Conservation (phyloP, 2,888 invertebrate genomes). For the Cryptops parisi region DNA sequence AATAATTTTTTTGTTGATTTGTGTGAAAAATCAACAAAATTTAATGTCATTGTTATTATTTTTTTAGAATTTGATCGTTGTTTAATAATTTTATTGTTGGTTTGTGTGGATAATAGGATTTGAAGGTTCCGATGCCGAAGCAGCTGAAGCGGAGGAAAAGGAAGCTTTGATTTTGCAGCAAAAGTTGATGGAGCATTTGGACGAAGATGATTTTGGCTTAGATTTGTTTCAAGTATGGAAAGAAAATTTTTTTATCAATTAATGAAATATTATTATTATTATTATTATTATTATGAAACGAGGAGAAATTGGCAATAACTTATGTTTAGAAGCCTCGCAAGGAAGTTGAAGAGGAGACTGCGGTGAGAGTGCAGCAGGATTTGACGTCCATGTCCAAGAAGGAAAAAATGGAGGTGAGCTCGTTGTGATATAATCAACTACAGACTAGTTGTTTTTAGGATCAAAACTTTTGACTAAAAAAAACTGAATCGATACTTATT, state of each 20-base stretch:
- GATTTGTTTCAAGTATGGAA: constrained; percentile 38
- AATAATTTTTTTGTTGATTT: too few species aligned
- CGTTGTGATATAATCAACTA: neutral
- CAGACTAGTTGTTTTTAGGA: neutral
- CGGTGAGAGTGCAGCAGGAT: constrained; percentile 51
- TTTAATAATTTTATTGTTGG: neutral
- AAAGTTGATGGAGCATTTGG: constrained; percentile 56
- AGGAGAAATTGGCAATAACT: too few species aligned
- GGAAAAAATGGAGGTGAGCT: constrained; percentile 47
- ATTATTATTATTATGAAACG: too few species aligned
- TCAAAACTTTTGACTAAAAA: neutral
- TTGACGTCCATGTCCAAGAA: constrained; percentile 55
- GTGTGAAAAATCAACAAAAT: constrained; percentile 22
- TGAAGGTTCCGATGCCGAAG: constrained; percentile 49
- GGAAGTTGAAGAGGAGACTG: constrained; percentile 8
- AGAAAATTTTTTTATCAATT: too few species aligned
- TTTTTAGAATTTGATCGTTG: too few species aligned
- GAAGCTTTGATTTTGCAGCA: constrained; percentile 69
- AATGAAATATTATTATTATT: too few species aligned
- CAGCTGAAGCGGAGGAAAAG: constrained; percentile 64
- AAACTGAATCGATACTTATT: constrained; percentile 3
- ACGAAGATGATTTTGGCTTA: constrained; percentile 57
- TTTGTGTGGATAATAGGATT: constrained; percentile 19
- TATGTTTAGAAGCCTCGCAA: too few species aligned
- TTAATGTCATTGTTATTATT: constrained; percentile 18